Evolutionary conservation across 2,888 invertebrate genomes (phyloP).

Genomic region (Calameuta idolon): DNA sequence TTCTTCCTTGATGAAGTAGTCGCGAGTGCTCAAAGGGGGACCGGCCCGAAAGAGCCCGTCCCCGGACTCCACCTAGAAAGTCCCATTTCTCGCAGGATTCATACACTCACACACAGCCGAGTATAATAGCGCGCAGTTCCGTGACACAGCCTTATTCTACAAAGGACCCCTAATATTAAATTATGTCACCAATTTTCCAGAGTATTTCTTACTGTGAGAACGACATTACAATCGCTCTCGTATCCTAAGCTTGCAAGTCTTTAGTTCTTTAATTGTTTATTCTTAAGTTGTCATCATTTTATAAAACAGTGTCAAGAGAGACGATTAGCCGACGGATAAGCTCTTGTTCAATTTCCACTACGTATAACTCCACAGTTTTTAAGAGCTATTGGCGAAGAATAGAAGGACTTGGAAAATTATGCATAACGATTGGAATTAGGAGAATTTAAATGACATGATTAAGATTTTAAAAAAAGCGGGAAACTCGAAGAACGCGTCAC

Average conservation of each 20-base stretch:
- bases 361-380: not conserved
- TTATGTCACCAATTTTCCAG: not conserved
- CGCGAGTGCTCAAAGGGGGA: not conserved
- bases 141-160: not conserved
- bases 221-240: not conserved
- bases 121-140: not conserved
- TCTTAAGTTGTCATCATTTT: not conserved
- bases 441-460: not conserved
- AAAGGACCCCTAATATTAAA: not conserved
- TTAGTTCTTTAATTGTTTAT: not conserved
- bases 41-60: not conserved
- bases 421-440: not conserved
- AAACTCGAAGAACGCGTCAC: not conserved
- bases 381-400: not conserved
- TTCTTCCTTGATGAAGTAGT: not conserved
- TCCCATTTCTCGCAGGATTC: not conserved
- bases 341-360: not conserved
- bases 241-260: not conserved
- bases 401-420: not conserved
- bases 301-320: not conserved
- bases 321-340: not conserved
- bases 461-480: not conserved
- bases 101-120: not conserved
- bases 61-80: not conserved
- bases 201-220: not conserved